Percentiles rank a stretch among this genome's conserved stretches.
These are phyloP conservation scores for Sphaeridia pumilis DNA, from an alignment of 2,888 invertebrate species.

Conservation along the genomic window DNA sequence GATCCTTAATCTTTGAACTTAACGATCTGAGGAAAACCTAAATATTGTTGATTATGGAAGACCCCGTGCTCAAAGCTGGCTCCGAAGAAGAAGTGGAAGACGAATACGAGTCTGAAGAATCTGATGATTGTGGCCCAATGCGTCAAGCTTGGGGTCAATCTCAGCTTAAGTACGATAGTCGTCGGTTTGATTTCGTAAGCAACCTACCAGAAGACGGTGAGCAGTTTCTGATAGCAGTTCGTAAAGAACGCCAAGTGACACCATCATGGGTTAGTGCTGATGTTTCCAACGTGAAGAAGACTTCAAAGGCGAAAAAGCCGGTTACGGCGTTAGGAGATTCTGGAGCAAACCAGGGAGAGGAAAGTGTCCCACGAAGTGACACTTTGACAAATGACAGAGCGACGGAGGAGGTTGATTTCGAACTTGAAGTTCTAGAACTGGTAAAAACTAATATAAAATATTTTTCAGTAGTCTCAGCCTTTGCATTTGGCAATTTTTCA, in stretches of 20 bases:
- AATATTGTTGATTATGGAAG: no score
- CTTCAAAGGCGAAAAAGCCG: not conserved
- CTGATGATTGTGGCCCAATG: not conserved
- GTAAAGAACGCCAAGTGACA: constrained; percentile 19
- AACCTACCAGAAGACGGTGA: constrained; percentile 28
- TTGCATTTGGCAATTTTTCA: not conserved
- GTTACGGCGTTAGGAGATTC: not conserved
- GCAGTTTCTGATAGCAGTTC: constrained; percentile 28
- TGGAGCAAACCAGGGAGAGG: not conserved
- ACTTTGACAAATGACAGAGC: not conserved
- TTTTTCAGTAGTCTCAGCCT: not conserved
- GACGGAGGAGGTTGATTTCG: not conserved
- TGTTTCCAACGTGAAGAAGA: constrained; percentile 6
- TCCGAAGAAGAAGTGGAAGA: constrained; percentile 3
- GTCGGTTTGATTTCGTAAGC: constrained; percentile 19
- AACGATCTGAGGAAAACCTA: no score
- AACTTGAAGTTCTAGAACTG: not conserved
- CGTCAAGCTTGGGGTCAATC: constrained; percentile 9
- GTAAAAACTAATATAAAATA: not conserved
- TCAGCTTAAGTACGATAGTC: constrained; percentile 8
- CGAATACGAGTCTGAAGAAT: constrained; percentile 3
- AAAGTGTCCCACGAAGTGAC: not conserved
- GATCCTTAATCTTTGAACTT: no score
- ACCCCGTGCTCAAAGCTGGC: no score
- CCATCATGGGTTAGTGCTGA: constrained; percentile 27